A percentile compares a stretch with the other conserved stretches of the same genome.
phyloP scores from a whole-genome alignment of 2,797 vertebrate species.

The Orientallactaga sibirica region DNA sequence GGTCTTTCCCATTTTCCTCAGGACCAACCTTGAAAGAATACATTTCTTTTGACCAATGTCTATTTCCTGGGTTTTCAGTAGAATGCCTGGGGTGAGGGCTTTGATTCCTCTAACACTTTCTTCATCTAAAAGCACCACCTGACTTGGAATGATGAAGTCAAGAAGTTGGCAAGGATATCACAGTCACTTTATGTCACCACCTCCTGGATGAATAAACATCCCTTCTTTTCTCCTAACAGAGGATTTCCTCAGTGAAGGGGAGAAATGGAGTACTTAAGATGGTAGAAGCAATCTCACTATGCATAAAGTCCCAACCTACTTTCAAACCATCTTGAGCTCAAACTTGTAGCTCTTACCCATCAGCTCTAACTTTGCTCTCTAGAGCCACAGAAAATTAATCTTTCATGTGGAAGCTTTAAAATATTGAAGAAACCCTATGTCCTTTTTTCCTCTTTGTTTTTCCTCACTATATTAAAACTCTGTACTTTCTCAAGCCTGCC shows the following conservation, averaged over 20 bases:
- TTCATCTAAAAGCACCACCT: not conserved
- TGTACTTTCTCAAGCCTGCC: not conserved
- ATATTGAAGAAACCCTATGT: not conserved
- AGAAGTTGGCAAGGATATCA: not conserved
- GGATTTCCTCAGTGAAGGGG: not conserved
- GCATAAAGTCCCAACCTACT: not conserved
- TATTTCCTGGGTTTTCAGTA: not conserved
- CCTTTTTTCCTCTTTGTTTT: not conserved
- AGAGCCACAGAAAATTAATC: not conserved
- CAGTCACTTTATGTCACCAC: not conserved
- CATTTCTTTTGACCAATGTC: not conserved
- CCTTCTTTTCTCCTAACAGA: not conserved
- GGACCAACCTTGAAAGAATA: not conserved
- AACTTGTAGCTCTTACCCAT: not conserved
- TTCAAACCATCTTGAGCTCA: not conserved
- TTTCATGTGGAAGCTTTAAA: conserved; percentile 23
- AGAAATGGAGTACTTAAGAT: not conserved
- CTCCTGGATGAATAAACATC: not conserved
- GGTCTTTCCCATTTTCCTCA: not conserved
- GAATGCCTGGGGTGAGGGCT: not conserved
- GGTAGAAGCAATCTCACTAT: not conserved
- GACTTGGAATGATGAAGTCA: not conserved
- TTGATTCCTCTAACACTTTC: not conserved
- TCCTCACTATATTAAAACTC: not conserved
- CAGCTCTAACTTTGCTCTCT: not conserved